Conservation (phyloP, 2,113 vertebrate genomes). For the Felis chaus region DNA sequence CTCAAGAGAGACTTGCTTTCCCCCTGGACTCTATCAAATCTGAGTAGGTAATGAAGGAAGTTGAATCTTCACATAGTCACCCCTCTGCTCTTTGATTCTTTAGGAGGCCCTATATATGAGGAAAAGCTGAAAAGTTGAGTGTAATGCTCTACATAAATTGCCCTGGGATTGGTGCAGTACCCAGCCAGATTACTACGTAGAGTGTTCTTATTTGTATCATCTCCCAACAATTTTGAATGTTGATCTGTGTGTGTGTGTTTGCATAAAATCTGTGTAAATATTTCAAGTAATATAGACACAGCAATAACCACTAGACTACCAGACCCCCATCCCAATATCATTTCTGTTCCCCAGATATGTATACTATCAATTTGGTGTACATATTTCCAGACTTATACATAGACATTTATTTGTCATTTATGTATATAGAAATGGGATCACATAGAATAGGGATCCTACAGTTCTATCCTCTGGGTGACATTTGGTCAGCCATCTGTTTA, state of each 20-base stretch:
- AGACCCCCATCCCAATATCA: too few species aligned
- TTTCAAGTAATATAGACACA: background rate
- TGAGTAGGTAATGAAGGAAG: background rate
- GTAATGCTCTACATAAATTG: background rate
- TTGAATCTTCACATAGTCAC: background rate
- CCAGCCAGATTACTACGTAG: background rate
- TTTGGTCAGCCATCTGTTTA: background rate
- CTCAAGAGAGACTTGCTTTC: background rate
- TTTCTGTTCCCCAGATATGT: background rate
- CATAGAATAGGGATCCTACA: background rate
- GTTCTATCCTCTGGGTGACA: background rate
- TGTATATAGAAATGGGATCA: background rate
- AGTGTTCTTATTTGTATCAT: background rate
- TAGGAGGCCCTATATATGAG: background rate
- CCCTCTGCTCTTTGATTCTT: background rate
- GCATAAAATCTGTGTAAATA: background rate
- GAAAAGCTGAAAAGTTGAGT: background rate
- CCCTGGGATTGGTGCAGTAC: background rate
- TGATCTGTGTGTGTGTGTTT: background rate
- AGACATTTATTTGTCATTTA: background rate
- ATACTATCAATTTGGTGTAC: background rate
- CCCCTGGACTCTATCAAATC: background rate
- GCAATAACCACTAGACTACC: background rate
- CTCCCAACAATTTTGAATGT: background rate
- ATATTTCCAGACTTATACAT: background rate